Conservation (phyloP, 2,797 vertebrate genomes). For the Mionectes olivaceus region DNA sequence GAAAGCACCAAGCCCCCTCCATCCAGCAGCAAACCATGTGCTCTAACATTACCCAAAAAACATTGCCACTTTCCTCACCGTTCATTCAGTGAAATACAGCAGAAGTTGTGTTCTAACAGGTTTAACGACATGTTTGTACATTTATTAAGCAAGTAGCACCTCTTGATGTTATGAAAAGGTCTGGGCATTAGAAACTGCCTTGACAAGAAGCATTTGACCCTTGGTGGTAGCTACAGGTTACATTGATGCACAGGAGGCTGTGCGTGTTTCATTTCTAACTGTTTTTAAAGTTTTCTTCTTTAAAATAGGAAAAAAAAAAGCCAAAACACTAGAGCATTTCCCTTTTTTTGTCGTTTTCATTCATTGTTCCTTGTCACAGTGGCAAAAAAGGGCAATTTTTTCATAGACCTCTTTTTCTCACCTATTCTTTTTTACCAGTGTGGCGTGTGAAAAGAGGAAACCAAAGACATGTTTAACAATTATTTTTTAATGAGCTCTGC, state of each 20-base stretch:
- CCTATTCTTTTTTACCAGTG: not conserved
- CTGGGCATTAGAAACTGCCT: not conserved
- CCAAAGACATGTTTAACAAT: not conserved
- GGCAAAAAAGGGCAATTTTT: not conserved
- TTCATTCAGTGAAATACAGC: constrained; percentile 42
- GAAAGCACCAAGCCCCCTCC: not conserved
- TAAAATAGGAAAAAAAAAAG: not conserved
- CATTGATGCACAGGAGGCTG: not conserved
- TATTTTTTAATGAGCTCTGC: not conserved
- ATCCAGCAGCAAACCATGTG: not conserved
- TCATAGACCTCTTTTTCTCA: not conserved
- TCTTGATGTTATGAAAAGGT: not conserved
- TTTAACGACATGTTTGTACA: constrained; percentile 9
- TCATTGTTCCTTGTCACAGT: not conserved
- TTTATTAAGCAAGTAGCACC: constrained; percentile 52
- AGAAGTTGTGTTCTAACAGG: constrained; percentile 27
- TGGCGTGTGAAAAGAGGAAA: not conserved
- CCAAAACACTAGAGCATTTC: not conserved
- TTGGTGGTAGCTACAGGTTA: not conserved
- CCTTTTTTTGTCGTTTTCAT: not conserved
- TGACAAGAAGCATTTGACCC: constrained; percentile 18
- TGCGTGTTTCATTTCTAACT: not conserved
- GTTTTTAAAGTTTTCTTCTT: not conserved
- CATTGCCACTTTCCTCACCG: not conserved
- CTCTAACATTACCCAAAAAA: not conserved